Percentiles rank a stretch among this genome's conserved stretches.
Evolutionary conservation across 2,888 invertebrate species (phyloP).

Genomic region (Melanostoma scalare): DNA sequence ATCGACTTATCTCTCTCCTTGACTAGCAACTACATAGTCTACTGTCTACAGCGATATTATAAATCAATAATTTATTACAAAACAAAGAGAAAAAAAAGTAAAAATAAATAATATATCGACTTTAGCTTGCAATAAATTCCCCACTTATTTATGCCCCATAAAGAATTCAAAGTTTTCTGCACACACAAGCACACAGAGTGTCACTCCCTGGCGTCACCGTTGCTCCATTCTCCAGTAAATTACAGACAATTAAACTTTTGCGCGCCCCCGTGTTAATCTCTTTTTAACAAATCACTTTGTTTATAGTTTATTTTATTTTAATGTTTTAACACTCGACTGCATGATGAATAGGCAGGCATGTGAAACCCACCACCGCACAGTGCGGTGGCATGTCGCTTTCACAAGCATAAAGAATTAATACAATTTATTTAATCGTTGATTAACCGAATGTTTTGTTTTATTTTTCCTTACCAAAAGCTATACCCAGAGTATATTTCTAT

Average conservation of each 20-base stretch:
- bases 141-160: conserved; percentile 67
- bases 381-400: conserved; percentile 2
- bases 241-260: conserved; percentile 73
- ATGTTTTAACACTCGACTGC: conserved; percentile 70
- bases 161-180: conserved; percentile 62
- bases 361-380: neutral
- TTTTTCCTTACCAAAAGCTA: conserved; percentile 32
- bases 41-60: too few relatives aligned
- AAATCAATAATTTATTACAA: conserved; percentile 58
- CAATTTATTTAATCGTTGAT: conserved; percentile 69
- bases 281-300: conserved; percentile 72
- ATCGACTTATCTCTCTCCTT: too few relatives aligned
- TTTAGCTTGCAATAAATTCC: conserved; percentile 62
- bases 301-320: conserved; percentile 72
- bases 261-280: conserved; percentile 68
- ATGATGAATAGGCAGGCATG: conserved; percentile 54
- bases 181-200: neutral
- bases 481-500: neutral
- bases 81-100: conserved; percentile 14
- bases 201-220: neutral
- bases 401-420: conserved; percentile 9
- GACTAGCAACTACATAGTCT: too few relatives aligned
- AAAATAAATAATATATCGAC: conserved; percentile 53
- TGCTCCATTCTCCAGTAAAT: conserved; percentile 46
- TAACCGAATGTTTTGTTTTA: conserved; percentile 62